Percentiles rank a stretch among this genome's conserved stretches.
phyloP scores from a whole-genome alignment of 2,113 vertebrate species.

The Proterorhinus semilunaris region DNA sequence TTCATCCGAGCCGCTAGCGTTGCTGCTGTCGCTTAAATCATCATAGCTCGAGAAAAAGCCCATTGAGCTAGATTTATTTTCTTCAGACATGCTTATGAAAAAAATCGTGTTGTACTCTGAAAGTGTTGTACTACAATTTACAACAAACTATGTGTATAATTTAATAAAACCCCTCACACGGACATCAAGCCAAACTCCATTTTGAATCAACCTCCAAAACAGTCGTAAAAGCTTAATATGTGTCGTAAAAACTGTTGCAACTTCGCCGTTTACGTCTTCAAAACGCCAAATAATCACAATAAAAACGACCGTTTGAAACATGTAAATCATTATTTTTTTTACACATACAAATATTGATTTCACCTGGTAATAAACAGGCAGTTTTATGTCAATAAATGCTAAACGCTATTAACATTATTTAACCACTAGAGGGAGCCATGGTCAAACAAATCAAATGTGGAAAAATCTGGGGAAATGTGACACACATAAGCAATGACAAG shows the following conservation, averaged over 20 bases:
- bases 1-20: conserved; percentile 69
- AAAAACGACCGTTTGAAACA: not conserved
- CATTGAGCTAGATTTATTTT: conserved; percentile 80
- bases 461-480: not conserved
- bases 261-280: not conserved
- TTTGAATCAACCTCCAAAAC: conserved; percentile 70
- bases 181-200: conserved; percentile 53
- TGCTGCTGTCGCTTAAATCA: conserved; percentile 72
- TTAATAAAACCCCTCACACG: too few relatives aligned
- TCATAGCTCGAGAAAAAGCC: conserved; percentile 90
- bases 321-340: too few relatives aligned
- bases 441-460: conserved; percentile 1
- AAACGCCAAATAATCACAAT: not conserved
- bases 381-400: not conserved
- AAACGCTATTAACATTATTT: too few relatives aligned
- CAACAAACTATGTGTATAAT: too few relatives aligned
- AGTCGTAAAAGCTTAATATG: conserved; percentile 31
- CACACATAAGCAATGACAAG: not conserved
- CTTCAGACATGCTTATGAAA: conserved; percentile 75
- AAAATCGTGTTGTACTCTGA: accelerated
- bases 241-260: conserved; percentile 43
- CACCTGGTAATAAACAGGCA: not conserved
- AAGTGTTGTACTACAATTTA: too few relatives aligned
- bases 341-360: not conserved
- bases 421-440: conserved; percentile 39